These are phyloP conservation scores for Oncorhynchus nerka DNA, from an alignment of 2,113 vertebrate genomes.

Conservation along the genomic window DNA sequence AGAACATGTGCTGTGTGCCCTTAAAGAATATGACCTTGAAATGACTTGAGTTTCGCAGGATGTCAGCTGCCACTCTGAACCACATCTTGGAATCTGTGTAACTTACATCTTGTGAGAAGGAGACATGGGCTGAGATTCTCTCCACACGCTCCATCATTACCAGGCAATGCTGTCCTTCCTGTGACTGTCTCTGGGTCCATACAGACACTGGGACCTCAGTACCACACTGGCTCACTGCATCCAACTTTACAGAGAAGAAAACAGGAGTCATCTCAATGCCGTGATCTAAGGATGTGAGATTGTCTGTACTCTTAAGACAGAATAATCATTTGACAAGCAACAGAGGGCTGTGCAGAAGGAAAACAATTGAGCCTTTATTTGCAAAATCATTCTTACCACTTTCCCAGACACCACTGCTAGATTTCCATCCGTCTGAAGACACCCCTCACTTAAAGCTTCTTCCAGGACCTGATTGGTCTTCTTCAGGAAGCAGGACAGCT, in stretches of 20 bases:
- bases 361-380: no score
- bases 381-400: constrained; percentile 77
- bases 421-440: constrained; percentile 65
- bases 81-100: not conserved
- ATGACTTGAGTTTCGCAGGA: not conserved
- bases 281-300: not conserved
- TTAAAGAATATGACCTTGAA: not conserved
- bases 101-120: constrained; percentile 81
- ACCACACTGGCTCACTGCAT: constrained; percentile 66
- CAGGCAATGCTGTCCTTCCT: constrained; percentile 60
- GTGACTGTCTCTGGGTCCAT: constrained; percentile 71
- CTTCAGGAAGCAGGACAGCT: constrained; percentile 77
- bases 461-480: constrained; percentile 73
- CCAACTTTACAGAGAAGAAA: constrained; percentile 71
- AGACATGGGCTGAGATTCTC: constrained; percentile 78
- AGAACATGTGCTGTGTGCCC: no score
- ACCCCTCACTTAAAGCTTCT: constrained; percentile 77
- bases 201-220: constrained; percentile 80
- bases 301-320: not conserved
- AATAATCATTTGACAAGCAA: not conserved
- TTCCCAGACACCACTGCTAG: constrained; percentile 72
- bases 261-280: not conserved
- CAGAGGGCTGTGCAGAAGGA: not conserved
- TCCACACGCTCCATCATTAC: constrained; percentile 86
- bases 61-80: no score